Percentiles rank a stretch among this genome's conserved stretches.
phyloP scores from a whole-genome alignment of 2,113 vertebrate genomes.

The Australoheros scitulus region DNA sequence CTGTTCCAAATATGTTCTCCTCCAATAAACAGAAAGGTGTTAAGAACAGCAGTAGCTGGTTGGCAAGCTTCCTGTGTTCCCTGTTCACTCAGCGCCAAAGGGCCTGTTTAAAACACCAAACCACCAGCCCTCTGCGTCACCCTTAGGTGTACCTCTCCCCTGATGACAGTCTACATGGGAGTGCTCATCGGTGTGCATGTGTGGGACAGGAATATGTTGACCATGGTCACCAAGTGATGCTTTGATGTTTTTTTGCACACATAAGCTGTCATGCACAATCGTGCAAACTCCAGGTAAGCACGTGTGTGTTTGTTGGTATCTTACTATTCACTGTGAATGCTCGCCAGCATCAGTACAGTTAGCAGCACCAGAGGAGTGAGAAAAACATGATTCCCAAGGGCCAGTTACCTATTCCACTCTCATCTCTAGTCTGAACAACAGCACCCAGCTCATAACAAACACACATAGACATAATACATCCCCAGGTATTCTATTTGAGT shows the following conservation, averaged over 20 bases:
- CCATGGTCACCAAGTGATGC: constrained; percentile 25
- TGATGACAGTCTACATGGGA: constrained; percentile 19
- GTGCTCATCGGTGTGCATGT: background rate
- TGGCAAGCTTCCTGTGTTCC: constrained; percentile 66
- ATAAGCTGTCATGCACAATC: background rate
- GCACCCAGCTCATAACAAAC: constrained; percentile 58
- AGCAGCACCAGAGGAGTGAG: constrained; percentile 49
- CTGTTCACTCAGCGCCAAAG: constrained; percentile 67
- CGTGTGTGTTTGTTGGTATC: constrained; percentile 3
- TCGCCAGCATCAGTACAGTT: constrained; percentile 34
- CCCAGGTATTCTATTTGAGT: constrained; percentile 23
- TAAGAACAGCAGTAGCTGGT: constrained; percentile 64
- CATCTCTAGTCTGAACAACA: constrained; percentile 62
- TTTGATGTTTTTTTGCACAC: constrained; percentile 23
- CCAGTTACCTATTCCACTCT: constrained; percentile 47
- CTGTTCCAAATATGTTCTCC: constrained; percentile 11
- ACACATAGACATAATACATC: background rate
- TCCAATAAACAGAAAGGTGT: constrained; percentile 53
- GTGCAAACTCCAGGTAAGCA: background rate
- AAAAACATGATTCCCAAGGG: constrained; percentile 70
- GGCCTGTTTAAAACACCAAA: constrained; percentile 59
- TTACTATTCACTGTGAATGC: constrained; percentile 26
- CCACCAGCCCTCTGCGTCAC: constrained; percentile 38
- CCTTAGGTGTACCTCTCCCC: constrained; percentile 39
- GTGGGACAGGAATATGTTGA: constrained; percentile 9